A percentile compares a stretch with the other conserved stretches of the same genome.
These are phyloP conservation scores for Sciurus niger DNA, from an alignment of 2,113 vertebrate genomes.

Conservation along the genomic window DNA sequence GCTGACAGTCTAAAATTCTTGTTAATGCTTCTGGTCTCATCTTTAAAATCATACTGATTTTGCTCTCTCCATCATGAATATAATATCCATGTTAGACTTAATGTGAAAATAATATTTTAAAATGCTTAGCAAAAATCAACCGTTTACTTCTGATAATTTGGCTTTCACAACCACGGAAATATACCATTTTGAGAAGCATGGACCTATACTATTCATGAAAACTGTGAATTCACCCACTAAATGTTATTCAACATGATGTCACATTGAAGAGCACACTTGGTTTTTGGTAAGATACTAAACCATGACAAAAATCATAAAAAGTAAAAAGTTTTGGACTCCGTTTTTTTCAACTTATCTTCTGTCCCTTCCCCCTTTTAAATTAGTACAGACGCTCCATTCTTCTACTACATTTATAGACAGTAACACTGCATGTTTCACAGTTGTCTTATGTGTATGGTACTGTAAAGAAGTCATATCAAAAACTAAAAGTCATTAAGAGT, in stretches of 20 bases:
- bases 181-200: constrained; percentile 48
- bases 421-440: constrained; percentile 60
- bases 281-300: constrained; percentile 42
- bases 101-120: constrained; percentile 60
- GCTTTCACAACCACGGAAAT: constrained; percentile 43
- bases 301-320: constrained; percentile 53
- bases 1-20: constrained; percentile 61
- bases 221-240: constrained; percentile 53
- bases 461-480: constrained; percentile 47
- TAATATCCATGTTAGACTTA: constrained; percentile 56
- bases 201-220: constrained; percentile 12
- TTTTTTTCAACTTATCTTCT: constrained; percentile 46
- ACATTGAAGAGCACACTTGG: constrained; percentile 29
- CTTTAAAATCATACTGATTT: constrained; percentile 59
- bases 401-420: constrained; percentile 57
- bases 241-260: constrained; percentile 22
- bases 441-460: not conserved
- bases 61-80: constrained; percentile 45
- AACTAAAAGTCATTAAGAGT: constrained; percentile 64
- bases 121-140: constrained; percentile 53
- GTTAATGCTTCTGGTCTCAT: constrained; percentile 37
- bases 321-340: constrained; percentile 18
- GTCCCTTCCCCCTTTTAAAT: constrained; percentile 28
- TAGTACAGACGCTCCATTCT: not conserved
- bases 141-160: constrained; percentile 44